Conservation (phyloP, 2,113 vertebrate species). For the Corythaixoides concolor region DNA sequence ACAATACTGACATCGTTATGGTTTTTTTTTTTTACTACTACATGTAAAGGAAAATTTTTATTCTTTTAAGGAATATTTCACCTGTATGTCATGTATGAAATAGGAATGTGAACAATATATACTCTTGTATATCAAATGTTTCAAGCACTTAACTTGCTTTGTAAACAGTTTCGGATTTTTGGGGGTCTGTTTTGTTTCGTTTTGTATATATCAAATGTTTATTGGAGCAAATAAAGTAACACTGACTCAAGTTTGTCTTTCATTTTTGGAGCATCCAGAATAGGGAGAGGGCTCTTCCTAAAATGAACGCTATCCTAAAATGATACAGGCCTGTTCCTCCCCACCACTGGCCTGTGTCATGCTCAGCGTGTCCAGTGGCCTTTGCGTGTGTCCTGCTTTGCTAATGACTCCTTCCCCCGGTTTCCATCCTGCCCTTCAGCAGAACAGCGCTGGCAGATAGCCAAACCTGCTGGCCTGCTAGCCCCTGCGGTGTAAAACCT, state of each 20-base stretch:
- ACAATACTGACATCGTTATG: slow-evolving; percentile 65
- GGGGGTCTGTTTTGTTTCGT: not conserved
- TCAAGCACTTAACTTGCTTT: slow-evolving; percentile 75
- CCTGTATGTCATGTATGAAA: slow-evolving; percentile 73
- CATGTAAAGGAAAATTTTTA: slow-evolving; percentile 66
- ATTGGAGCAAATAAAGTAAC: slow-evolving; percentile 75
- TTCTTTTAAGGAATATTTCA: slow-evolving; percentile 70
- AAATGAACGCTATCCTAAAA: not conserved
- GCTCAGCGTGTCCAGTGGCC: not conserved
- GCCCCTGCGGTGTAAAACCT: not conserved
- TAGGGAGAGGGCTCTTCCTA: not conserved
- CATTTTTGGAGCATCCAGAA: not conserved
- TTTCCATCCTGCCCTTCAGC: not conserved
- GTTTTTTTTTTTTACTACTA: slow-evolving; percentile 39
- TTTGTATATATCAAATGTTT: slow-evolving; percentile 74
- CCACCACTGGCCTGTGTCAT: not conserved
- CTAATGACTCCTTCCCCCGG: not conserved
- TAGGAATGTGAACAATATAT: slow-evolving; percentile 76
- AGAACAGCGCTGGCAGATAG: not conserved
- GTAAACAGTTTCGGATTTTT: slow-evolving; percentile 48
- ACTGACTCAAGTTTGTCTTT: not conserved
- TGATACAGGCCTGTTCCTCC: not conserved
- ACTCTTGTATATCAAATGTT: slow-evolving; percentile 69
- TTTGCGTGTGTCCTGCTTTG: not conserved
- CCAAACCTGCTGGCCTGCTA: not conserved